Evolutionary conservation across 2,113 vertebrate genomes (phyloP).

Genomic region (Salminus brasiliensis): DNA sequence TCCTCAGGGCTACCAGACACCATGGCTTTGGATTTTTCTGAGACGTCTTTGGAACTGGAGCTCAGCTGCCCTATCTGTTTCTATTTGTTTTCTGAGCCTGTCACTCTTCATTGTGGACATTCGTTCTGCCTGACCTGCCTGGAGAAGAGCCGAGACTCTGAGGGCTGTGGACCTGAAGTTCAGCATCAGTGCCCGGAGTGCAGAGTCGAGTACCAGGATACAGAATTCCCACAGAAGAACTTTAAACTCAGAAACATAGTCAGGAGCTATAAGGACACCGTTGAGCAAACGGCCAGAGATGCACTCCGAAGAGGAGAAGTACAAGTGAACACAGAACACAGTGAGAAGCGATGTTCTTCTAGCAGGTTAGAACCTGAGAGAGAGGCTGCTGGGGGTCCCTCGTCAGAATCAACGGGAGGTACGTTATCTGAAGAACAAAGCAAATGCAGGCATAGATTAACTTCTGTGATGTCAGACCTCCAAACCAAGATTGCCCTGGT

Average conservation of each 20-base stretch:
- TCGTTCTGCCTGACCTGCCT: conserved; percentile 71
- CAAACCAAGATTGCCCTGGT: conserved; percentile 63
- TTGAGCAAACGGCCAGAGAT: conserved; percentile 7
- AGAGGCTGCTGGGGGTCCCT: not conserved
- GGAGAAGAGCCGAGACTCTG: conserved; percentile 56
- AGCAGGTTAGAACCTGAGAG: not conserved
- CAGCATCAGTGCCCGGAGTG: conserved; percentile 73
- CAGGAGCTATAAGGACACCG: conserved; percentile 54
- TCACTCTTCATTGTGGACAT: conserved; percentile 72
- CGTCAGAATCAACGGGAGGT: not conserved
- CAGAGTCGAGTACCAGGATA: conserved; percentile 55
- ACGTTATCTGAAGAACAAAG: conserved; percentile 45
- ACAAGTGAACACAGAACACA: not conserved
- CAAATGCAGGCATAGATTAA: conserved; percentile 60
- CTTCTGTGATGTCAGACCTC: conserved; percentile 63
- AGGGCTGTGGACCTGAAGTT: conserved; percentile 58
- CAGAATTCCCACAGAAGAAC: conserved; percentile 59
- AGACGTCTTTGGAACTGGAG: conserved; percentile 47
- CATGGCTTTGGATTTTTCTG: conserved; percentile 55
- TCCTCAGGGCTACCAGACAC: conserved; percentile 30
- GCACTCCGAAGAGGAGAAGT: not conserved
- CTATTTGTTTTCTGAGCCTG: conserved; percentile 63
- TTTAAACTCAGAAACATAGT: conserved; percentile 68
- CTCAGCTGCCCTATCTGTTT: conserved; percentile 72
- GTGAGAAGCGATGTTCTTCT: not conserved